Evolutionary conservation across 2,888 invertebrate genomes (phyloP), one percentile per base, ranked within the genome.

Genomic region (Cheilosia vernalis): DNA sequence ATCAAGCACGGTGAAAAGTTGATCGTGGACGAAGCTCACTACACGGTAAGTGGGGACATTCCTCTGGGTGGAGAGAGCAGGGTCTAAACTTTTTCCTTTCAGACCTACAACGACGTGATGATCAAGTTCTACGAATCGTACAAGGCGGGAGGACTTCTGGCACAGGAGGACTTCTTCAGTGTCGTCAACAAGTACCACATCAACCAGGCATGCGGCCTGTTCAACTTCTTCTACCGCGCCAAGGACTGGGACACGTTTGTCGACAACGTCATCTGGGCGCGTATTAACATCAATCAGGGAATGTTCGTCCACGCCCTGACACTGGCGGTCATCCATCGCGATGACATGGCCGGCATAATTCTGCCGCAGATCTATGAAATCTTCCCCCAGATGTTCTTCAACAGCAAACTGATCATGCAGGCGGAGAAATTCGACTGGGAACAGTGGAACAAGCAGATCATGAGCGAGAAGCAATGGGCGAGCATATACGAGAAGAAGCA

Each of bases 351-450:
- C 88, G 95, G 94, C 40, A 91, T 96, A 69, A 92, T 94, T 51
- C 91, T 96, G 13, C 96, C 96, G 19, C 94, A 95, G 64, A 93
- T 95, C 67, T 95, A 96, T 89, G 96, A 96, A 91, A 93, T 96
- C 84, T 94, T 94, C 90, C 96, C 96, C 0, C 94, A 95, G 87
- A 94, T 93, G 91, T 96, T 95, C 93, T 93, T 95, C 90, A 95
- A 94, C 89, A 93, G 93, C 77, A 94, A 95, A 89, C 93, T 95
- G 79, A 94, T 96, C 90, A 93, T 94, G 58, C 93, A 94, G 81
- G 95, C 95, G 6, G 94, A 95, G 88, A 89, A 92, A 81, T 92
- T 89, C 94, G 94, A 89, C 92, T 94, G 87, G 92, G 93, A 89
- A 92, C 88, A 88, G 77, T 90, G 88, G 88, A 88, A 64, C 72